phyloP scores from a whole-genome alignment of 2,797 vertebrate genomes.

The Oryzias dopingdopingensis region DNA sequence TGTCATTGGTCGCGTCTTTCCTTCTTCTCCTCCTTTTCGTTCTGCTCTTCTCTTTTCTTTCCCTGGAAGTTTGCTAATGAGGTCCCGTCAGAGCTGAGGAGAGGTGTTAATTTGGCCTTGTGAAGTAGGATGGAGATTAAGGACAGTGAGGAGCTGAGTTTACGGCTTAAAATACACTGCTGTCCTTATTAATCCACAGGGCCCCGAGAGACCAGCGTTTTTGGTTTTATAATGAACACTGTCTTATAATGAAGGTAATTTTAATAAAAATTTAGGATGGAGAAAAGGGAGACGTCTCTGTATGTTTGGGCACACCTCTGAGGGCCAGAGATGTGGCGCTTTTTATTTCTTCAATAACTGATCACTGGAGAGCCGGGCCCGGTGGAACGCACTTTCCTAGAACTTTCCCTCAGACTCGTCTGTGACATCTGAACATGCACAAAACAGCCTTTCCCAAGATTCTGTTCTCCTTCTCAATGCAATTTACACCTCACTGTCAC shows the following conservation, averaged over 20 bases:
- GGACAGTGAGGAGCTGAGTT: slow-evolving; percentile 85
- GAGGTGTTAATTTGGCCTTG: slow-evolving; percentile 87
- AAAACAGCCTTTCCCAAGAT: slow-evolving; percentile 25
- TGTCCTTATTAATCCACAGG: slow-evolving; percentile 85
- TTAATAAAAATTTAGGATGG: slow-evolving; percentile 79
- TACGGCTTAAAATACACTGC: slow-evolving; percentile 87
- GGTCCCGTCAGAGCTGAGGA: slow-evolving; percentile 85
- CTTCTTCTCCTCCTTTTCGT: slow-evolving; percentile 70
- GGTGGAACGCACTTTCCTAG: slow-evolving; percentile 39
- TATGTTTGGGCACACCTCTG: slow-evolving; percentile 70
- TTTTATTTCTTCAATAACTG: slow-evolving; percentile 64
- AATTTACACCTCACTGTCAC: slow-evolving; percentile 72
- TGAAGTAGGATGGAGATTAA: slow-evolving; percentile 87
- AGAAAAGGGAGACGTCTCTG: slow-evolving; percentile 60
- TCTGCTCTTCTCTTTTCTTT: slow-evolving; percentile 76
- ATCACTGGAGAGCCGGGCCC: slow-evolving; percentile 53
- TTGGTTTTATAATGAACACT: slow-evolving; percentile 84
- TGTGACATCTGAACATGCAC: slow-evolving; percentile 31
- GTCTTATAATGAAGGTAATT: slow-evolving; percentile 85
- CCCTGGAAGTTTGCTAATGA: slow-evolving; percentile 86
- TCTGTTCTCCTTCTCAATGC: slow-evolving; percentile 45
- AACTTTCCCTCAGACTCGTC: slow-evolving; percentile 39
- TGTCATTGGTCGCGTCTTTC: slow-evolving; percentile 82
- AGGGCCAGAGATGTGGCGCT: slow-evolving; percentile 63
- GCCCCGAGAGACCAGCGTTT: slow-evolving; percentile 81